Conservation (phyloP, 1,140 invertebrate species). For the Dryas iulia region DNA sequence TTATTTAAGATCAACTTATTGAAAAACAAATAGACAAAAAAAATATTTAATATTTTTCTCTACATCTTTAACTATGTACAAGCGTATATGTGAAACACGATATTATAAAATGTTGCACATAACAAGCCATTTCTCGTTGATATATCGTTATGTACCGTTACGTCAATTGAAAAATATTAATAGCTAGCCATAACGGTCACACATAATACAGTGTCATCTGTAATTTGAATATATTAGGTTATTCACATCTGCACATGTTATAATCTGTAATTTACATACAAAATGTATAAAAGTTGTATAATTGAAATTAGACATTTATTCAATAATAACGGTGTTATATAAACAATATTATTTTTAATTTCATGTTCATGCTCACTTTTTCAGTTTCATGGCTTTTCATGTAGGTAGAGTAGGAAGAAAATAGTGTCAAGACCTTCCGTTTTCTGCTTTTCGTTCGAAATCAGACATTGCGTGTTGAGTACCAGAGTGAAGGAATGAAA, state of each 20-base stretch:
- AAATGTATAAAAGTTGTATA: not conserved
- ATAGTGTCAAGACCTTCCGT: no score
- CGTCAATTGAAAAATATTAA: not conserved
- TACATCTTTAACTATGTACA: no score
- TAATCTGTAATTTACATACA: not conserved
- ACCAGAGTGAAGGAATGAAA: no score
- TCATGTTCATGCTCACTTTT: not conserved
- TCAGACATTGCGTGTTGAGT: no score
- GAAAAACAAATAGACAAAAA: no score
- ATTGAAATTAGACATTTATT: not conserved
- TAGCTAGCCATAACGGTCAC: not conserved
- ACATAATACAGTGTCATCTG: not conserved
- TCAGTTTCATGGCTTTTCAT: no score
- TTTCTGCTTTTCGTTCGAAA: no score
- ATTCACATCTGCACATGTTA: slow-evolving; percentile 1
- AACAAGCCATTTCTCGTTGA: not conserved
- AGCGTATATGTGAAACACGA: no score
- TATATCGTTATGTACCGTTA: not conserved
- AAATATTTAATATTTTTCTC: no score
- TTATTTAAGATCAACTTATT: no score
- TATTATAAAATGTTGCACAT: not conserved
- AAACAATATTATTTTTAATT: not conserved
- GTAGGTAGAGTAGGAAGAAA: no score
- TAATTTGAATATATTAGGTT: slow-evolving; percentile 8
- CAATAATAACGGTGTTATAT: not conserved